These are phyloP conservation scores for Gopherus flavomarginatus DNA, from an alignment of 2,113 vertebrate genomes.

Conservation along the genomic window DNA sequence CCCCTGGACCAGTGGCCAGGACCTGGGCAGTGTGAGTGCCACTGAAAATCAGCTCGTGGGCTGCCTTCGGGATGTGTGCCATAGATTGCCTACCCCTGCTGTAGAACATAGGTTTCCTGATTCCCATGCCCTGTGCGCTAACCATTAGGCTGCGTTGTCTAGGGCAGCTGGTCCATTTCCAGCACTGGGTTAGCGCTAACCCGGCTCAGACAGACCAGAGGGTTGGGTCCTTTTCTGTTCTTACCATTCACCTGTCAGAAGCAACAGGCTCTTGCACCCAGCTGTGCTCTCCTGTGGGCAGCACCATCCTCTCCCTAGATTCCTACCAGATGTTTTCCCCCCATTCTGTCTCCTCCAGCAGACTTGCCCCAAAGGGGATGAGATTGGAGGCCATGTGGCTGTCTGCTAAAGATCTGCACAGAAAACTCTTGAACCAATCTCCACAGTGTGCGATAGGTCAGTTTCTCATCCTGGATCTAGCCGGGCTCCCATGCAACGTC, in stretches of 20 bases:
- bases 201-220: background rate
- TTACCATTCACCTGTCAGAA: background rate
- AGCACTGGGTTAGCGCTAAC: background rate
- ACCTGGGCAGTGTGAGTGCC: too few relatives aligned
- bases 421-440: too few relatives aligned
- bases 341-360: background rate
- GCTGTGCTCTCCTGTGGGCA: background rate
- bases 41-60: too few relatives aligned
- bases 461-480: background rate
- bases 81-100: too few relatives aligned
- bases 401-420: too few relatives aligned
- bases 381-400: background rate
- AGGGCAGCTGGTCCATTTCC: fast-evolving
- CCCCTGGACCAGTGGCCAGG: too few relatives aligned
- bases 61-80: too few relatives aligned
- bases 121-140: background rate
- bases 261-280: background rate
- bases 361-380: background rate
- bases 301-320: background rate
- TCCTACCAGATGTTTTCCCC: background rate
- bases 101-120: background rate
- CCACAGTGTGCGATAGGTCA: fast-evolving
- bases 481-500: too few relatives aligned
- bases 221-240: background rate
- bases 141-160: background rate